phyloP scores from a whole-genome alignment of 2,113 vertebrate genomes.

The Lonchura striata region DNA sequence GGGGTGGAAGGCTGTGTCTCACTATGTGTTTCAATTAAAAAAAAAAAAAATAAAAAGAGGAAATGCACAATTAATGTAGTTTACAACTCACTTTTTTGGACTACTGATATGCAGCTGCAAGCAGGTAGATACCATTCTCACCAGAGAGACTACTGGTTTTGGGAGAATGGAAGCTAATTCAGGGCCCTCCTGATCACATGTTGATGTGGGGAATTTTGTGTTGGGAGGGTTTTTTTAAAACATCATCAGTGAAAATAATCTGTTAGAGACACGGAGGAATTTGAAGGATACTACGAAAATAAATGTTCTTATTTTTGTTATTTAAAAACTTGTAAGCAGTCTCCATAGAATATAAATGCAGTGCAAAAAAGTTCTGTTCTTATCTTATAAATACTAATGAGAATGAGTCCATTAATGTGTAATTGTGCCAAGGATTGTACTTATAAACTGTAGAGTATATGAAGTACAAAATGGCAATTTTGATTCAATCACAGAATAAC shows the following conservation, averaged over 20 bases:
- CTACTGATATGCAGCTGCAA: neutral
- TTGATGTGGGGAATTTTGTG: neutral
- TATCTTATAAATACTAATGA: neutral
- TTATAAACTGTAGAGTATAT: neutral
- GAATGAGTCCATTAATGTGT: neutral
- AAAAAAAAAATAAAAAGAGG: neutral
- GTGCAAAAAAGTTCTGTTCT: neutral
- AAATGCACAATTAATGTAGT: neutral
- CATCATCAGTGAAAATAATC: neutral
- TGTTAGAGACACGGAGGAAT: neutral
- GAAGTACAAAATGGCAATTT: neutral
- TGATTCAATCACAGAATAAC: neutral
- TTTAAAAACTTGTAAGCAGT: neutral
- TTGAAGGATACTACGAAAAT: neutral
- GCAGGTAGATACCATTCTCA: neutral
- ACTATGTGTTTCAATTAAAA: neutral
- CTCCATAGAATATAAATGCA: neutral
- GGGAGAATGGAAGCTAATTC: constrained; percentile 1
- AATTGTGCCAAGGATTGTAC: neutral
- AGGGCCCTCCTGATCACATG: neutral
- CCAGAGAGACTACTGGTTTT: neutral
- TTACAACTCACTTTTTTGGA: neutral
- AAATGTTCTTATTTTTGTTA: neutral
- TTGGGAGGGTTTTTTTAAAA: neutral
- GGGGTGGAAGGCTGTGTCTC: neutral